phyloP scores from a whole-genome alignment of 2,888 invertebrate species.

The Patella pellucida region DNA sequence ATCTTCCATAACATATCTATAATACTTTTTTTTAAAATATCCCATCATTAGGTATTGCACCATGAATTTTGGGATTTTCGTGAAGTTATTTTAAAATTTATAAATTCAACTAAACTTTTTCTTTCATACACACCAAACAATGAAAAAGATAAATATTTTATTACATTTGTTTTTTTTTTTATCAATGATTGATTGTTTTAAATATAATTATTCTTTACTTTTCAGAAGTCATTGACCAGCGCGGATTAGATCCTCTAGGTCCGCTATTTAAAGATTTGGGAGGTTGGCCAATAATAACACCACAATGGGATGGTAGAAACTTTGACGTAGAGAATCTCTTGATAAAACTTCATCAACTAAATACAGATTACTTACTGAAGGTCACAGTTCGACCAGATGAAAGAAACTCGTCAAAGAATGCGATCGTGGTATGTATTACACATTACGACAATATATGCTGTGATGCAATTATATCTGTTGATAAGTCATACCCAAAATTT shows the following conservation, averaged over 20 bases:
- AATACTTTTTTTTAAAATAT: too few species aligned
- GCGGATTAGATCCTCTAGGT: slow-evolving; percentile 12
- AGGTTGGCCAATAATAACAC: slow-evolving; percentile 81
- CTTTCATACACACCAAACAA: background rate
- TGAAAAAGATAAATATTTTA: background rate
- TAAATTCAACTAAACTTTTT: too few species aligned
- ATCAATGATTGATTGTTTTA: background rate
- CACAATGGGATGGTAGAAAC: slow-evolving; percentile 76
- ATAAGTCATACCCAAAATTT: too few species aligned
- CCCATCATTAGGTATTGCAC: too few species aligned
- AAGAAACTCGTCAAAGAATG: slow-evolving; percentile 88
- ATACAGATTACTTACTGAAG: slow-evolving; percentile 74
- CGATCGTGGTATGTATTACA: slow-evolving; percentile 80
- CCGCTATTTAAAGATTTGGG: slow-evolving; percentile 76
- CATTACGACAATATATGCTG: too few species aligned
- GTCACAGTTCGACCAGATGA: slow-evolving; percentile 84
- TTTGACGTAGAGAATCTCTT: slow-evolving; percentile 71
- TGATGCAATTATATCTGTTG: too few species aligned
- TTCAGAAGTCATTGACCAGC: slow-evolving; percentile 19
- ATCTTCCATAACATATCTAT: too few species aligned
- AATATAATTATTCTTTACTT: background rate
- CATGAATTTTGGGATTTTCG: too few species aligned
- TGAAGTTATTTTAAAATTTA: too few species aligned
- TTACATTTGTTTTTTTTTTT: background rate
- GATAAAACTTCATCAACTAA: slow-evolving; percentile 79